A percentile compares a stretch with the other conserved stretches of the same genome.
phyloP scores from a whole-genome alignment of 2,797 vertebrate genomes.

The Tokudaia muenninki region DNA sequence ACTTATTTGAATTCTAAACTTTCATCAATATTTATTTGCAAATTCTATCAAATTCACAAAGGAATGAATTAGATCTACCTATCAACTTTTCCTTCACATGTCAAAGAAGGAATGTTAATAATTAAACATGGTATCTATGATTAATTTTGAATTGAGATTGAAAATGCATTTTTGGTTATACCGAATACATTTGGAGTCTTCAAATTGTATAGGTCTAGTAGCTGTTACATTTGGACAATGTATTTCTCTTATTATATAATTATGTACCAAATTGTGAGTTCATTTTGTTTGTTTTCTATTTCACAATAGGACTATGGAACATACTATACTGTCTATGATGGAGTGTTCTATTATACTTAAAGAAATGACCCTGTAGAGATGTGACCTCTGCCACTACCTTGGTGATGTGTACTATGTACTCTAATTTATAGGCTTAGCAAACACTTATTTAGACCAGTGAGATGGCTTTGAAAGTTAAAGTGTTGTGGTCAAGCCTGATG shows the following conservation, averaged over 20 bases:
- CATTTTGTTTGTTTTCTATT: neutral
- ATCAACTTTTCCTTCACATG: neutral
- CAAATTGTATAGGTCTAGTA: neutral
- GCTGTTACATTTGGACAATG: neutral
- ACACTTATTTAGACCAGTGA: neutral
- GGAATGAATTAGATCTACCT: neutral
- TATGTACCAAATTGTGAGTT: neutral
- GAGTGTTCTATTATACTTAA: neutral
- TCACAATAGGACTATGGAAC: neutral
- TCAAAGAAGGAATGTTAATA: constrained; percentile 10
- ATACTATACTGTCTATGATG: neutral
- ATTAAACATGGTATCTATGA: neutral
- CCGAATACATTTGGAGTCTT: neutral
- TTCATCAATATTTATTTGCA: constrained; percentile 34
- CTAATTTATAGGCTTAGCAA: constrained; percentile 20
- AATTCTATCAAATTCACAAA: neutral
- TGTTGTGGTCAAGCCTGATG: neutral
- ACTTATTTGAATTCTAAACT: constrained; percentile 18
- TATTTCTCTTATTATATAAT: neutral
- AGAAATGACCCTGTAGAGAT: neutral
- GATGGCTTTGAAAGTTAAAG: neutral
- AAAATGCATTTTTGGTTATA: neutral
- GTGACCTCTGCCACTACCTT: neutral
- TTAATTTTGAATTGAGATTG: neutral
- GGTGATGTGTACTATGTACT: neutral